phyloP scores from a whole-genome alignment of 2,888 invertebrate genomes.

The Gari tellinella region DNA sequence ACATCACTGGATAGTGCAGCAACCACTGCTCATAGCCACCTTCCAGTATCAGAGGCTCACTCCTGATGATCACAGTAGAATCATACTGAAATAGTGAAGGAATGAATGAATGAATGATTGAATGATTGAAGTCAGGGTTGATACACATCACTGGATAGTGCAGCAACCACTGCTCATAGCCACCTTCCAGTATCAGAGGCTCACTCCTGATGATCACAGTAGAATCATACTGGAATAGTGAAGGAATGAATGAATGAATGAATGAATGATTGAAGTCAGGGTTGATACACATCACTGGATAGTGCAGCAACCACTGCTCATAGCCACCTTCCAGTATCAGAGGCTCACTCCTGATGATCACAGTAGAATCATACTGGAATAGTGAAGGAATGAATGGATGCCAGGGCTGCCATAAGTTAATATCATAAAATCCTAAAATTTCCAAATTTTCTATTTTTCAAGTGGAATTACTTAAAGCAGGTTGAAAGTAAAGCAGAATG shows the following conservation, averaged over 20 bases:
- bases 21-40: constrained; percentile 94
- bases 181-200: constrained; percentile 91
- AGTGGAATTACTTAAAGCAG: too few species aligned
- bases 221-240: constrained; percentile 90
- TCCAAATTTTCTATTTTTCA: too few species aligned
- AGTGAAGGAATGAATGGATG: too few species aligned
- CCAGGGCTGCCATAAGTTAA: too few species aligned
- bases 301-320: constrained; percentile 91
- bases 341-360: constrained; percentile 89
- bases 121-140: constrained; percentile 89
- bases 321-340: constrained; percentile 93
- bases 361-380: constrained; percentile 91
- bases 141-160: constrained; percentile 92
- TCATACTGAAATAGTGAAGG: constrained; percentile 89
- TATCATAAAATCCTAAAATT: too few species aligned
- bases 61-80: constrained; percentile 88
- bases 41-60: constrained; percentile 89
- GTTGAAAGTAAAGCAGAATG: too few species aligned
- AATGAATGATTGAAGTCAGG: constrained; percentile 87
- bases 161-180: constrained; percentile 92
- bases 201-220: constrained; percentile 89
- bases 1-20: constrained; percentile 90
- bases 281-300: constrained; percentile 92
- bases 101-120: too few species aligned
- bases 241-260: constrained; percentile 66